Evolutionary conservation across 2,113 vertebrate genomes (phyloP), one percentile per base, ranked within the genome.

Genomic region (Natator depressus): DNA sequence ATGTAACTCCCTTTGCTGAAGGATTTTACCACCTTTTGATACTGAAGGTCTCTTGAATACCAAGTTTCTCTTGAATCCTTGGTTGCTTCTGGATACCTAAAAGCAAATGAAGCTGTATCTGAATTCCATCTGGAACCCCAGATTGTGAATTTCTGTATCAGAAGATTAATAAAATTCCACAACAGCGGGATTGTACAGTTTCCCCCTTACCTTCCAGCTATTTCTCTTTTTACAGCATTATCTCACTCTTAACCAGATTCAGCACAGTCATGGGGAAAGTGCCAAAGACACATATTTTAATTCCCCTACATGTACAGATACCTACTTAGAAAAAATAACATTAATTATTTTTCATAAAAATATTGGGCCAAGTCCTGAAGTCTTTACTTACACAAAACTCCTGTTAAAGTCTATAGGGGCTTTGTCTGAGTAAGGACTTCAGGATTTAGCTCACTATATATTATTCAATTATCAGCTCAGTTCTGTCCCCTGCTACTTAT

Each of bases 161-260:
- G 80, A 80, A 87, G 6, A 13, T 14, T 1, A 29, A 92, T 87
- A 49, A 79, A 92, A 87, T 92, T 87, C 54, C 80, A 76, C n/a
- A 87, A 47, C 51, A 29, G 78, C 83, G n/a, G 78, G 10, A 62
- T 38, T 92, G 50, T 47, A 83, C 82, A 79, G 53, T 59, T 79
- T n/a, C 59, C 53, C 62, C 62, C n/a, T 82, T 47, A 65, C 59
- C 27, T 91, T 82, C 90, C 84, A 91, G 90, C 84, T 91, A 80
- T 91, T 88, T 88, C 79, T 89, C 29, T 84, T 38, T 50, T 10
- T 87, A 31, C 79, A 80, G 84, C 3, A 0, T 42, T 81, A 93
- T 81, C 85, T 72, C 22, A 57, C 17, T 42, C 90, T 84, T 92
- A 84, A 59, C 51, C 55, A 65, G 49, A 93, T 86, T 84, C 22